phyloP scores from a whole-genome alignment of 37 sponge, comb jelly and placozoan genomes.

The Tethya wilhelma region DNA sequence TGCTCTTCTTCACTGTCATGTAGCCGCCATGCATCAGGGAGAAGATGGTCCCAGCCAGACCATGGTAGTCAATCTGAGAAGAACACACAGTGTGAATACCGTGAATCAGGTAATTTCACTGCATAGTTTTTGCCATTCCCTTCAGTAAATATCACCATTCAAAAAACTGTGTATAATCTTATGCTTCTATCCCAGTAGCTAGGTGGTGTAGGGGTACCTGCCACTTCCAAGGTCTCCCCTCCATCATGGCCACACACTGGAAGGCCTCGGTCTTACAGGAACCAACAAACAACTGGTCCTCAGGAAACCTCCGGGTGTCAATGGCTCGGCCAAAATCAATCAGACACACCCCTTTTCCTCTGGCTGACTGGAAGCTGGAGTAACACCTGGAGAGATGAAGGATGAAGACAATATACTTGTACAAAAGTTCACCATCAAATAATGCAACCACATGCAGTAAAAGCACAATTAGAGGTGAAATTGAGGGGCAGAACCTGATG shows the following conservation, averaged over 20 bases:
- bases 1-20: constrained; percentile 18
- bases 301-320: constrained; percentile 28
- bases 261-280: constrained; percentile 41
- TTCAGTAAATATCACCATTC: too few species aligned
- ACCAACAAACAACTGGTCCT: constrained; percentile 24
- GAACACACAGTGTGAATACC: neutral
- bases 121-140: too few species aligned
- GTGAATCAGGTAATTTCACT: neutral
- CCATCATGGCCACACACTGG: constrained; percentile 43
- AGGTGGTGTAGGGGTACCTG: constrained; percentile 12
- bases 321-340: constrained; percentile 66
- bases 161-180: too few species aligned
- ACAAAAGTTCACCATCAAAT: neutral
- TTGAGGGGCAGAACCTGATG: constrained; percentile 10
- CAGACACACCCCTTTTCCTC: constrained; percentile 30
- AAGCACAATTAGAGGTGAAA: too few species aligned
- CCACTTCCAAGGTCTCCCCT: constrained; percentile 45
- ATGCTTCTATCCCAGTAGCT: too few species aligned
- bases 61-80: constrained; percentile 23
- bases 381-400: neutral
- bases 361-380: neutral
- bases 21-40: constrained; percentile 35
- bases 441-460: neutral
- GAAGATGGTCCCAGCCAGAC: constrained; percentile 34
- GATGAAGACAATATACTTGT: neutral